phyloP scores from a whole-genome alignment of 2,888 invertebrate species.

The Liodrosophila aerea region DNA sequence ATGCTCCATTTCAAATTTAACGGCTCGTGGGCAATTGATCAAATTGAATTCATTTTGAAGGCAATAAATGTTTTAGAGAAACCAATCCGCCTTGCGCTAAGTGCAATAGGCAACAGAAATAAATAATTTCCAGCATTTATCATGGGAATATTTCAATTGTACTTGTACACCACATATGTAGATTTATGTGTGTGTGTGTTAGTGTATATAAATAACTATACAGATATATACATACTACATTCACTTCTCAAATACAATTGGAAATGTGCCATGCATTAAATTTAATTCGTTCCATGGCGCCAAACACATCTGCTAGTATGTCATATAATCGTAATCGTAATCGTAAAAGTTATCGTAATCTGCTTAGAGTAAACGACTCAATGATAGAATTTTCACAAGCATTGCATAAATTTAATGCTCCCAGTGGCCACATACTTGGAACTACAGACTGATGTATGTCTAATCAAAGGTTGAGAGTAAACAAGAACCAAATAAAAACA shows the following conservation, averaged over 20 bases:
- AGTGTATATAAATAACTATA: too few species aligned
- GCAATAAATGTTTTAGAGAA: slow-evolving; percentile 38
- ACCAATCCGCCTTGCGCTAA: slow-evolving; percentile 47
- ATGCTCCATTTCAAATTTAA: slow-evolving; percentile 1
- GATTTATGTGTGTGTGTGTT: too few species aligned
- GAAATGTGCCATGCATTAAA: slow-evolving; percentile 38
- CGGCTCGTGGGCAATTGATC: slow-evolving; percentile 13
- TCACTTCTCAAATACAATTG: slow-evolving; percentile 12
- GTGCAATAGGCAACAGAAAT: slow-evolving; percentile 29
- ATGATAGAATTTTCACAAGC: slow-evolving; percentile 12
- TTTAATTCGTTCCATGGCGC: slow-evolving; percentile 39
- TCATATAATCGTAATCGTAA: slow-evolving; percentile 14
- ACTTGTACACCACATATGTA: slow-evolving; percentile 43
- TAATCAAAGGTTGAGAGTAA: slow-evolving; percentile 38
- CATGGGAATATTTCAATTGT: slow-evolving; percentile 34
- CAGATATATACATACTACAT: slow-evolving; percentile 8
- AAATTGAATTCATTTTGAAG: slow-evolving; percentile 28
- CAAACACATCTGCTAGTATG: slow-evolving; percentile 3
- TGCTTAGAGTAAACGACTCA: slow-evolving; percentile 26
- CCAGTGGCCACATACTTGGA: background rate
- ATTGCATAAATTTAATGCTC: slow-evolving; percentile 28
- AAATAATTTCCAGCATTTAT: slow-evolving; percentile 42
- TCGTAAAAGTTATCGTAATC: background rate
- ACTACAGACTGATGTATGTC: slow-evolving; percentile 32
- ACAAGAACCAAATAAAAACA: slow-evolving; percentile 9